Evolutionary conservation across 2,888 invertebrate species (phyloP).

Genomic region (Drosophila gaucha): DNA sequence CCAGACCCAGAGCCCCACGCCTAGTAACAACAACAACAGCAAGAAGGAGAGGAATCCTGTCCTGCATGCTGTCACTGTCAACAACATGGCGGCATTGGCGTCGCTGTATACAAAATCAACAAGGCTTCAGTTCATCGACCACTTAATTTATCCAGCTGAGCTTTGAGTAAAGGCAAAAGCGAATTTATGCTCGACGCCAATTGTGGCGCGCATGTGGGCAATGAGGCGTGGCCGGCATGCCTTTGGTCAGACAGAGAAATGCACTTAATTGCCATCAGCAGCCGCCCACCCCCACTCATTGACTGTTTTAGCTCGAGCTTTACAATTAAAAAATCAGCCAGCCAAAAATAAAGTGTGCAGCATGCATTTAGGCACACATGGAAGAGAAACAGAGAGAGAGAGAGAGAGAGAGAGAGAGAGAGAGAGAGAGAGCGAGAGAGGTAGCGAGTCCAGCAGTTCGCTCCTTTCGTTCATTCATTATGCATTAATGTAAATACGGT

Average conservation of each 20-base stretch:
- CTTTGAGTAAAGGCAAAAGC: slow-evolving; percentile 77
- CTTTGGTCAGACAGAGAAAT: slow-evolving; percentile 80
- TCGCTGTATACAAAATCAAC: slow-evolving; percentile 79
- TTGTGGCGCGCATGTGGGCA: slow-evolving; percentile 27
- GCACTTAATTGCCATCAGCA: slow-evolving; percentile 75
- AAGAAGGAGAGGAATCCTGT: slow-evolving; percentile 21
- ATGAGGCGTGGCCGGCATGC: slow-evolving; percentile 50
- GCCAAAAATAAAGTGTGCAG: slow-evolving; percentile 65
- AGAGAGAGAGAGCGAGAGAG: background rate
- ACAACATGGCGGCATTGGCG: slow-evolving; percentile 60
- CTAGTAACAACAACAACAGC: slow-evolving; percentile 7
- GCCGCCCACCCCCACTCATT: slow-evolving; percentile 13
- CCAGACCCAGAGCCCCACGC: background rate
- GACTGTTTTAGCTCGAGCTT: slow-evolving; percentile 42
- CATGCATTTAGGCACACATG: slow-evolving; percentile 64
- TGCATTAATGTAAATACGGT: slow-evolving; percentile 84
- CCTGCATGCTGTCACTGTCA: slow-evolving; percentile 66
- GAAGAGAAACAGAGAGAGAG: too few species aligned
- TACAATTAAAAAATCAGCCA: slow-evolving; percentile 64
- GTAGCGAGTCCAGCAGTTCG: background rate
- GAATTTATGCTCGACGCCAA: slow-evolving; percentile 51
- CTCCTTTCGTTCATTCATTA: slow-evolving; percentile 80
- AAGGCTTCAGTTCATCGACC: slow-evolving; percentile 83
- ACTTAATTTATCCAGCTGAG: slow-evolving; percentile 83
- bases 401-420: background rate